Evolutionary conservation across 2,888 invertebrate genomes (phyloP).

Genomic region (Theodoxus fluviatilis): DNA sequence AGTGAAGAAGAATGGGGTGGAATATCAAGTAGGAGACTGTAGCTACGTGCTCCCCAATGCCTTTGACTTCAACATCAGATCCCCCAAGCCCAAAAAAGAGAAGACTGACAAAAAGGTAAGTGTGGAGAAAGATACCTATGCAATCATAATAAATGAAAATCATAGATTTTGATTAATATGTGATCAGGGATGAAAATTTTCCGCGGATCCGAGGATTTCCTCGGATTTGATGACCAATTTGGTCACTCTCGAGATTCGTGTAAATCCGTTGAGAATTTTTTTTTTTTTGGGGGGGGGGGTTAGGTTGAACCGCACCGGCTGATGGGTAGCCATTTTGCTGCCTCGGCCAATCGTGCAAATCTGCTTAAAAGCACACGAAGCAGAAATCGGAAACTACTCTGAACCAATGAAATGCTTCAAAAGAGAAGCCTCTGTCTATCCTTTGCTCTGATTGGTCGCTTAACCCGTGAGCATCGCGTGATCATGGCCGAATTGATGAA

Average conservation of each 20-base stretch:
- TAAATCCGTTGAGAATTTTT: not conserved
- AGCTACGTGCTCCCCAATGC: constrained; percentile 72
- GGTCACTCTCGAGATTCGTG: not conserved
- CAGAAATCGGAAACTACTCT: too few species aligned
- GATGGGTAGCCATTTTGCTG: too few species aligned
- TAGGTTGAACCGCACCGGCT: too few species aligned
- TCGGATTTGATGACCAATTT: not conserved
- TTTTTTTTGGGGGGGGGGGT: constrained; percentile 5
- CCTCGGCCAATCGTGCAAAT: too few species aligned
- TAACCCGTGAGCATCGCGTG: too few species aligned
- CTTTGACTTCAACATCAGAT: constrained; percentile 52
- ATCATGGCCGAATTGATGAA: too few species aligned
- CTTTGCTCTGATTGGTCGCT: too few species aligned
- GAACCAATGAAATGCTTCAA: too few species aligned
- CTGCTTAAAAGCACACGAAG: too few species aligned
- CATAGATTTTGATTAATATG: not conserved
- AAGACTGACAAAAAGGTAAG: constrained; percentile 45
- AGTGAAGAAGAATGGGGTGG: constrained; percentile 56
- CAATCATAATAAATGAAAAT: not conserved
- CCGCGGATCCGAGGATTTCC: too few species aligned
- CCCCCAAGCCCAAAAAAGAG: constrained; percentile 42
- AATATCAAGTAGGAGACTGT: constrained; percentile 74
- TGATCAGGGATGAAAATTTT: not conserved
- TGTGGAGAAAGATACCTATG: not conserved
- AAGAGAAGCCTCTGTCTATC: too few species aligned